phyloP scores from a whole-genome alignment of 2,888 invertebrate species.

The Platycheirus rosarum region DNA sequence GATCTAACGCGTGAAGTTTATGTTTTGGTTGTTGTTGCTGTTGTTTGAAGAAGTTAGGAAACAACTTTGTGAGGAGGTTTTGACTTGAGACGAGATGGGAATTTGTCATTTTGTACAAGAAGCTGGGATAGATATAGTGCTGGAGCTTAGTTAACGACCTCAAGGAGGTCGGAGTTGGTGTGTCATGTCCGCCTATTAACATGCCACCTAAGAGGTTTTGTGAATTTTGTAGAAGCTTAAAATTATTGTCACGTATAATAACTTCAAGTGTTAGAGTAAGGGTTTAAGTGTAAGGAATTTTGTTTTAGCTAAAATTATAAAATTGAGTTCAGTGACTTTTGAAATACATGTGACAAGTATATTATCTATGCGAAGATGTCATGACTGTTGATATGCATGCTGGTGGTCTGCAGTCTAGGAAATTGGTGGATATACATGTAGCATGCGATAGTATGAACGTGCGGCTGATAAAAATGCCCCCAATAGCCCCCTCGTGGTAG shows the following conservation, averaged over 20 bases:
- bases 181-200: conserved; percentile 51
- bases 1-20: conserved; percentile 52
- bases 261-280: not conserved
- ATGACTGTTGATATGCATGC: too few species aligned
- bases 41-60: conserved; percentile 28
- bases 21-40: conserved; percentile 30
- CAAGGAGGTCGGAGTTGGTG: conserved; percentile 40
- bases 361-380: too few species aligned
- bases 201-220: conserved; percentile 15
- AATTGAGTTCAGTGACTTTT: too few species aligned
- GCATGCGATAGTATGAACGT: too few species aligned
- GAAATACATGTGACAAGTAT: too few species aligned
- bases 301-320: too few species aligned
- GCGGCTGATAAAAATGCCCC: too few species aligned
- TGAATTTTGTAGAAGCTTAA: not conserved
- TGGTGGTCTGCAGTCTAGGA: too few species aligned
- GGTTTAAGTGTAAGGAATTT: not conserved
- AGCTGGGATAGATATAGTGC: conserved; percentile 30
- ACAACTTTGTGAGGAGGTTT: conserved; percentile 13
- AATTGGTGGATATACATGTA: too few species aligned
- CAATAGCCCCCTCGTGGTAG: too few species aligned
- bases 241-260: conserved; percentile 33
- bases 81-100: conserved; percentile 52
- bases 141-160: conserved; percentile 37
- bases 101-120: conserved; percentile 49